Evolutionary conservation across 2,888 invertebrate genomes (phyloP).

Genomic region (Rhamphomyia laevipes): DNA sequence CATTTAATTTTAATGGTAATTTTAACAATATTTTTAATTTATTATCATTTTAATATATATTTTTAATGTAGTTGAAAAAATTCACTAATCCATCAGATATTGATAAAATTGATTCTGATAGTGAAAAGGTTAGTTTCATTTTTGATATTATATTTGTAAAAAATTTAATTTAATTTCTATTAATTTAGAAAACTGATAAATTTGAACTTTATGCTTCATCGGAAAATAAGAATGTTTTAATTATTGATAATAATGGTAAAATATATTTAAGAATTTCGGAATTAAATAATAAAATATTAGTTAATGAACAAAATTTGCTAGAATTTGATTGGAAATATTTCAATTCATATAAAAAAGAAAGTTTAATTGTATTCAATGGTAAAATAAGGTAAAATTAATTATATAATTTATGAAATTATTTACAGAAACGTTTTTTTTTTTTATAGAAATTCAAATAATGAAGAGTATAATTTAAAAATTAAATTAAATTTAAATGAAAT

Average conservation of each 20-base stretch:
- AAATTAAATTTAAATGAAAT: slow-evolving; percentile 48
- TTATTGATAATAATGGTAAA: background rate
- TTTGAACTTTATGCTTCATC: background rate
- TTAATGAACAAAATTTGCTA: background rate
- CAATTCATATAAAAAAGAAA: background rate
- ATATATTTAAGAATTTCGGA: background rate
- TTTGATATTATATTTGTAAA: background rate
- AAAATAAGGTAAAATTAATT: background rate
- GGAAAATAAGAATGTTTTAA: background rate
- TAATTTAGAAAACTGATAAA: background rate
- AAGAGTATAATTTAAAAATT: slow-evolving; percentile 42
- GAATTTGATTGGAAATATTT: background rate
- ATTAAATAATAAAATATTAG: background rate
- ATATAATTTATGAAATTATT: background rate
- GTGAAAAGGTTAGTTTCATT: background rate
- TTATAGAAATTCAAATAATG: slow-evolving; percentile 16
- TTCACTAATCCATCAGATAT: no score
- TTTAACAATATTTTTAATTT: background rate
- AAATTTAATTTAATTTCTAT: background rate
- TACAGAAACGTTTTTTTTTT: background rate
- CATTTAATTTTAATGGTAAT: background rate
- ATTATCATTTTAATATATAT: background rate
- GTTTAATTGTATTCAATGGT: background rate
- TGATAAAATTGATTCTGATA: background rate
- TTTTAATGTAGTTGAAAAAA: no score